phyloP scores from a whole-genome alignment of 2,888 invertebrate genomes.

The Nomada goodeniana region DNA sequence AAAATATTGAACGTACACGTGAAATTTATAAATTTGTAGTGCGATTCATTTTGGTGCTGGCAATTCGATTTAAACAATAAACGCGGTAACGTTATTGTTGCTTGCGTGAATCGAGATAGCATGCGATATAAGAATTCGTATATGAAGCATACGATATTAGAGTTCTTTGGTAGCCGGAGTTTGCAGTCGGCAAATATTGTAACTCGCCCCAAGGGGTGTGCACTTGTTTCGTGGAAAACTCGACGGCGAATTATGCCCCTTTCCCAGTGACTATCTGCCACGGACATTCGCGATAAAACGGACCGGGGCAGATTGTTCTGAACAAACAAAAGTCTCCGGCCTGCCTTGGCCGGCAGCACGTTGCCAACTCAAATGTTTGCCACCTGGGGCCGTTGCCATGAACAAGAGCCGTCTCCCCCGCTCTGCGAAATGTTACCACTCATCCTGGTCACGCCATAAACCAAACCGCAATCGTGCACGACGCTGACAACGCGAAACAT shows the following conservation, averaged over 20 bases:
- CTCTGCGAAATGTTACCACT: conserved; percentile 46
- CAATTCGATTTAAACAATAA: too few species aligned
- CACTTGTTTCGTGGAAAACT: conserved; percentile 42
- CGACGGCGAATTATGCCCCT: conserved; percentile 25
- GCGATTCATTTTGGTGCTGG: too few species aligned
- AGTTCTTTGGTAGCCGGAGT: neutral
- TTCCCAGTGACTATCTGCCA: conserved; percentile 18
- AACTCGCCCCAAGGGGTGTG: conserved; percentile 5
- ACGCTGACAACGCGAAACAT: conserved; percentile 55
- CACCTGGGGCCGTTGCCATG: conserved; percentile 49
- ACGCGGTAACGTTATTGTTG: too few species aligned
- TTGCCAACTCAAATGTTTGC: conserved; percentile 72
- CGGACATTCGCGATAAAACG: conserved; percentile 43
- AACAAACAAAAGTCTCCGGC: conserved; percentile 62
- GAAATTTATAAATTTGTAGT: too few species aligned
- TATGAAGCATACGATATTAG: neutral
- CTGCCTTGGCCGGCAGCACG: conserved; percentile 30
- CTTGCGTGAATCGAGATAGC: too few species aligned
- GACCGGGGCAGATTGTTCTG: conserved; percentile 59
- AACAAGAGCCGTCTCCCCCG: conserved; percentile 36
- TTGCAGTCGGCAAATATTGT: conserved; percentile 41
- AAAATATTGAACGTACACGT: neutral
- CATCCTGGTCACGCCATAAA: conserved; percentile 43
- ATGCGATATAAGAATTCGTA: too few species aligned
- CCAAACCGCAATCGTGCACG: conserved; percentile 46